These are phyloP conservation scores for Kuschelorhynchus macadamiae DNA, from an alignment of 2,888 invertebrate genomes.

Conservation along the genomic window DNA sequence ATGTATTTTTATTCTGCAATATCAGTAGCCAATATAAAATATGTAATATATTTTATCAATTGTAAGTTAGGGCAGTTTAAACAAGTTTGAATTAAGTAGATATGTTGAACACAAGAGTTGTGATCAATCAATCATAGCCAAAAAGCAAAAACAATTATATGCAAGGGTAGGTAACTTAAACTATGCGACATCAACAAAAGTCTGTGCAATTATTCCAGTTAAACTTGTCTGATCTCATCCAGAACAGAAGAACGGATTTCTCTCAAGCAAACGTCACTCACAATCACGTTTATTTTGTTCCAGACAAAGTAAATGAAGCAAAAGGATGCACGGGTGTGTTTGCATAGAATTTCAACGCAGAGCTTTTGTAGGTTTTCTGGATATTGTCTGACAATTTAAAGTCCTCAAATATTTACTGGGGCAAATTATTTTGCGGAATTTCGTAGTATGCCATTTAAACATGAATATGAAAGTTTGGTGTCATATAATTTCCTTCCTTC, in stretches of 20 bases:
- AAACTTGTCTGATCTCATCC: constrained; percentile 39
- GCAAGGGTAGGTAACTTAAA: too few relatives aligned
- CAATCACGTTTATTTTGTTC: constrained; percentile 41
- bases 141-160: too few relatives aligned
- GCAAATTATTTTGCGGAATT: neutral
- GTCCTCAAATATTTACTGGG: constrained; percentile 6
- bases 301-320: constrained; percentile 44
- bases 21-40: too few relatives aligned
- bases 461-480: too few relatives aligned
- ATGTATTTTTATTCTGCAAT: too few relatives aligned
- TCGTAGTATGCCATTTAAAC: too few relatives aligned
- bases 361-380: constrained; percentile 17
- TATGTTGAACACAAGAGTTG: too few relatives aligned
- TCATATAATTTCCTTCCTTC: too few relatives aligned
- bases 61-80: too few relatives aligned
- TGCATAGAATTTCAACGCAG: constrained; percentile 34
- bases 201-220: constrained; percentile 28
- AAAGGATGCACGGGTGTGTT: constrained; percentile 39
- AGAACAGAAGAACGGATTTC: constrained; percentile 32
- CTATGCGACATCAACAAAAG: constrained; percentile 18
- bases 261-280: constrained; percentile 37
- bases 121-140: too few relatives aligned
- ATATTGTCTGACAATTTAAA: constrained; percentile 18
- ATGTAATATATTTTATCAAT: too few relatives aligned
- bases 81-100: too few relatives aligned